Evolutionary conservation across 2,113 vertebrate genomes (phyloP), one percentile per base, ranked within the genome.

Genomic region (Nematolebias whitei): DNA sequence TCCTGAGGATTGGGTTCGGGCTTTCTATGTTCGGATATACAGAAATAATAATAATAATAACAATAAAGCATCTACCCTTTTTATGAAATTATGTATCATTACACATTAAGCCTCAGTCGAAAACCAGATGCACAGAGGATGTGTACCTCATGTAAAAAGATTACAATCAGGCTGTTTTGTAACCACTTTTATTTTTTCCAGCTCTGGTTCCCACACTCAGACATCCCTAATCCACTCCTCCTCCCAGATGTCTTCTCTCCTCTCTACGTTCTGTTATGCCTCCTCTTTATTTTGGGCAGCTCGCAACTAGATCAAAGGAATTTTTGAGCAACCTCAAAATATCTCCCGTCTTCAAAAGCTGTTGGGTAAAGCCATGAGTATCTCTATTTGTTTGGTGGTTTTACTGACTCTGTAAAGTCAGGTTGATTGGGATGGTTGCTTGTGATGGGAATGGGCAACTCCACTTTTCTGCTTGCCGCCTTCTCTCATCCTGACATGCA

Each of bases 291-390:
- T 80, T 71, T 52, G 38, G 32, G 60, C 63, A 58, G 50, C 73
- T 83, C 52, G 63, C 13, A 16, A 66, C 50, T 2, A 80, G 73
- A 88, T 90, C 81, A 87, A 88, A 88, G 62, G 85, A 82, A 88
- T 87, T 72, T 82, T 76, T 44, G 73, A 85, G 76, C 60, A 63
- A 43, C 66, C 82, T 85, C 51, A 80, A 88, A 86, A 87, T 87
- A 81, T 79, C 78, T 83, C 35, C 29, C 70, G 66, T 76, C 78
- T 74, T 79, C 76, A 77, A 67, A 78, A 52, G 24, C 39, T 26
- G 48, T 40, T 57, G 23, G 55, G 76, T 44, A 61, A 75, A 67
- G 71, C 73, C 76, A 71, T 2, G 11, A 64, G 55, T 44, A 43
- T 69, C 62, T 26, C 29, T 55, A 43, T 77, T 67, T 82, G 73